A percentile compares a stretch with the other conserved stretches of the same genome.
Conservation (phyloP, 2,113 vertebrate genomes). For the Cyanistes caeruleus region DNA sequence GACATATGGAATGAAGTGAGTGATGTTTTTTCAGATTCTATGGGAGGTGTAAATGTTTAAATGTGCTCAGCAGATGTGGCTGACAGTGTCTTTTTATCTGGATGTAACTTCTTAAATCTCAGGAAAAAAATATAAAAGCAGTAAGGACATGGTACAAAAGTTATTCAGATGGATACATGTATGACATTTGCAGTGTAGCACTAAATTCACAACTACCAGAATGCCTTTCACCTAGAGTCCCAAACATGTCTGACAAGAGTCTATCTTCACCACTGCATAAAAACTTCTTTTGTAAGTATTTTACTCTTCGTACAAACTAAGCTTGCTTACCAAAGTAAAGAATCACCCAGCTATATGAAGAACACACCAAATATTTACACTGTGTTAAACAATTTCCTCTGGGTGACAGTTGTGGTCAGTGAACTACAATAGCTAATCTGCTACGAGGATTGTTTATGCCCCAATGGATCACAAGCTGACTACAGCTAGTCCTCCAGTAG, state of each 20-base stretch:
- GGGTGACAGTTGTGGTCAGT: constrained; percentile 37
- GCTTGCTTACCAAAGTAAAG: not conserved
- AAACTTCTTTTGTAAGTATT: not conserved
- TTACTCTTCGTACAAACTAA: not conserved
- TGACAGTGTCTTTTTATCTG: not conserved
- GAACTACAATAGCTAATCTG: constrained; percentile 52
- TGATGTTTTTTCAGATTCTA: not conserved
- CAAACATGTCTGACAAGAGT: not conserved
- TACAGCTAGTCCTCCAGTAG: constrained; percentile 1
- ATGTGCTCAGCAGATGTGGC: not conserved
- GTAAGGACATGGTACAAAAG: not conserved
- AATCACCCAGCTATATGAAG: not conserved
- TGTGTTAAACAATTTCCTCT: constrained; percentile 43
- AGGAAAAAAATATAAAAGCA: not conserved
- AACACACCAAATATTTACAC: constrained; percentile 37
- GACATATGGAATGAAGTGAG: not conserved
- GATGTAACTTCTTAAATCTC: not conserved
- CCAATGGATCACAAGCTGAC: not conserved
- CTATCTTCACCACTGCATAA: not conserved
- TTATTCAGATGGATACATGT: not conserved
- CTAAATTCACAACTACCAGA: not conserved
- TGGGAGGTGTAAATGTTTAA: not conserved
- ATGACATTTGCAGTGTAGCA: not conserved
- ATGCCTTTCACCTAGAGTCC: not conserved
- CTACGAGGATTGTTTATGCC: constrained; percentile 16